Evolutionary conservation across 2,888 invertebrate species (phyloP).

Genomic region (Parelbella ahira): DNA sequence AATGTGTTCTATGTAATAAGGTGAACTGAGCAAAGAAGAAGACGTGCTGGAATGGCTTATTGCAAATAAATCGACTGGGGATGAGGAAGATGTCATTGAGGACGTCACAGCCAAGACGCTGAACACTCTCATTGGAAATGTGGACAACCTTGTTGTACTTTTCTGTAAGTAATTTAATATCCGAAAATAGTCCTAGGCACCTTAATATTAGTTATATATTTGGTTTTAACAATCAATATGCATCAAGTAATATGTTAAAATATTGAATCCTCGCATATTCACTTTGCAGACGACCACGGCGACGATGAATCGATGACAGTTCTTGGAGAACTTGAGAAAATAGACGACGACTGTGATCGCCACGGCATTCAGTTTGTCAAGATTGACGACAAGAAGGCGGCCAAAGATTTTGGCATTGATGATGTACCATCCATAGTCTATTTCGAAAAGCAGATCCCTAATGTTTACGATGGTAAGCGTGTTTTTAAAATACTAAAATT

Average conservation of each 20-base stretch:
- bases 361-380: slow-evolving; percentile 96
- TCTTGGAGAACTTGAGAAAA: slow-evolving; percentile 92
- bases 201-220: too few species aligned
- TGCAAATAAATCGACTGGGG: slow-evolving; percentile 94
- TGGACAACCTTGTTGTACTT: slow-evolving; percentile 94
- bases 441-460: slow-evolving; percentile 96
- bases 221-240: too few species aligned
- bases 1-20: too few species aligned
- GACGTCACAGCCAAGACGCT: slow-evolving; percentile 95
- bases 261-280: too few species aligned
- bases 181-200: too few species aligned
- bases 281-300: slow-evolving; percentile 89
- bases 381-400: slow-evolving; percentile 92
- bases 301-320: slow-evolving; percentile 94
- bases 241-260: too few species aligned
- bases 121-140: slow-evolving; percentile 91
- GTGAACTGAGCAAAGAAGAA: slow-evolving; percentile 93
- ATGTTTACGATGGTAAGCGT: slow-evolving; percentile 89
- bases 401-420: slow-evolving; percentile 92
- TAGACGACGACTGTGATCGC: slow-evolving; percentile 95
- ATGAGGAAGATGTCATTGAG: slow-evolving; percentile 96
- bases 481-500: slow-evolving; percentile 2
- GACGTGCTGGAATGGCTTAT: slow-evolving; percentile 96
- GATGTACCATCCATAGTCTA: slow-evolving; percentile 92
- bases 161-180: slow-evolving; percentile 97